Evolutionary conservation across 2,797 vertebrate genomes (phyloP).

Genomic region (Chanos chanos): DNA sequence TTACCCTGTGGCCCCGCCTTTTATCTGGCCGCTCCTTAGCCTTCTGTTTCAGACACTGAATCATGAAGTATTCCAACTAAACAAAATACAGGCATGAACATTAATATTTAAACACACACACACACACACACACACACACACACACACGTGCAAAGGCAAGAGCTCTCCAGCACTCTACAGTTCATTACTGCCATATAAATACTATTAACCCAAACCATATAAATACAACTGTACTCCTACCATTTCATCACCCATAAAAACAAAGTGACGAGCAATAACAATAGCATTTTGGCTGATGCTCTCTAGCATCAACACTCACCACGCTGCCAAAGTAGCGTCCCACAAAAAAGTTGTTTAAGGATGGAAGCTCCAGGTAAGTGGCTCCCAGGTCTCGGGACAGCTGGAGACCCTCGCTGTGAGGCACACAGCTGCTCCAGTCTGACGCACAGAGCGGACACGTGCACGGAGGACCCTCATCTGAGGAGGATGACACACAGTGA

Average conservation of each 20-base stretch:
- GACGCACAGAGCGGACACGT: conserved; percentile 90
- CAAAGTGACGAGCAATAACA: too few relatives aligned
- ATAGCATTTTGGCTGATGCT: too few relatives aligned
- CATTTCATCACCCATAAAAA: too few relatives aligned
- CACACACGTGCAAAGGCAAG: not conserved
- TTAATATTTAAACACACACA: not conserved
- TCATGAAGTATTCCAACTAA: conserved; percentile 97
- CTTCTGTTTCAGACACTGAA: conserved; percentile 94
- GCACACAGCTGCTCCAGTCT: conserved; percentile 89
- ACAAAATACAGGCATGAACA: conserved; percentile 16
- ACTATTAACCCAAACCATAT: too few relatives aligned
- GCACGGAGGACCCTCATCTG: conserved; percentile 85
- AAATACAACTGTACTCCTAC: too few relatives aligned
- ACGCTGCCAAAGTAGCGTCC: conserved; percentile 93
- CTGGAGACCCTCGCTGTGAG: conserved; percentile 86
- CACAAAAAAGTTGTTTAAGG: conserved; percentile 90
- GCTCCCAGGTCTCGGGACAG: conserved; percentile 90
- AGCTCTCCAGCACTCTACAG: too few relatives aligned
- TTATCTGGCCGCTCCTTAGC: conserved; percentile 88
- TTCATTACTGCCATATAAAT: too few relatives aligned
- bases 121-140: not conserved
- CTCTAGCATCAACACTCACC: too few relatives aligned
- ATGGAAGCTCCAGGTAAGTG: conserved; percentile 89
- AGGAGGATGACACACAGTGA: conserved; percentile 29
- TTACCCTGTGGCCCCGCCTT: conserved; percentile 77